phyloP scores from a whole-genome alignment of 2,113 vertebrate genomes.

The Toxotes chatareus region DNA sequence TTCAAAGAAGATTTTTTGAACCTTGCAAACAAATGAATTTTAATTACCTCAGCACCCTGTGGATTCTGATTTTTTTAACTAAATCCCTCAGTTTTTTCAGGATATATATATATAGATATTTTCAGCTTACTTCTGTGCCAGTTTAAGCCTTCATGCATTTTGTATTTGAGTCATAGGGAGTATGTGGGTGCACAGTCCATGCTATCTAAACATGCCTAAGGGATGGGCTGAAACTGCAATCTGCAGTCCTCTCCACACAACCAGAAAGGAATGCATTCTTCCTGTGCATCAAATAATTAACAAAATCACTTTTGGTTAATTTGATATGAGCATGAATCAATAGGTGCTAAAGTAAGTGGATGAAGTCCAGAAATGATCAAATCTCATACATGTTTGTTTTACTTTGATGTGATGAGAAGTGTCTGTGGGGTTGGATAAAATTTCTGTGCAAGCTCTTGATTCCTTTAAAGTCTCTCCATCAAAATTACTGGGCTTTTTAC shows the following conservation, averaged over 20 bases:
- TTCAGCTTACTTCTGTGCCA: not conserved
- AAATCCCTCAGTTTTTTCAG: not conserved
- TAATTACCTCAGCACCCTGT: not conserved
- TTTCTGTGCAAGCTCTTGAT: not conserved
- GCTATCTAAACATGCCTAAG: not conserved
- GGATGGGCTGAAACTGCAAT: constrained; percentile 27
- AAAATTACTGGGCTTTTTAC: not conserved
- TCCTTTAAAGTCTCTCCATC: not conserved
- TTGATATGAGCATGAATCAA: constrained; percentile 8
- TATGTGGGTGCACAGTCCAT: not conserved
- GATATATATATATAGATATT: not conserved
- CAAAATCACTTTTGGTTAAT: constrained; percentile 22
- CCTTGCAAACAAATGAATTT: constrained; percentile 20
- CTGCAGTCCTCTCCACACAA: constrained; percentile 5
- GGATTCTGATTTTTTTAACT: not conserved
- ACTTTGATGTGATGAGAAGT: not conserved
- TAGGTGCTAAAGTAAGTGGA: too few relatives aligned
- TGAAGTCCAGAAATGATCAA: not conserved
- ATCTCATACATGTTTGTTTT: constrained; percentile 4
- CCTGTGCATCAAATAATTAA: not conserved
- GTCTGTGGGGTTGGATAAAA: not conserved
- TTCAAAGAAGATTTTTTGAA: constrained; percentile 10
- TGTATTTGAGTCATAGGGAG: constrained; percentile 8
- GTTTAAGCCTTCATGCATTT: constrained; percentile 4
- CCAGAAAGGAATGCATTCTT: constrained; percentile 48